Base-by-base conservation (phyloP, 2,113 vertebrate genomes). In the Athene cunicularia region DNA sequence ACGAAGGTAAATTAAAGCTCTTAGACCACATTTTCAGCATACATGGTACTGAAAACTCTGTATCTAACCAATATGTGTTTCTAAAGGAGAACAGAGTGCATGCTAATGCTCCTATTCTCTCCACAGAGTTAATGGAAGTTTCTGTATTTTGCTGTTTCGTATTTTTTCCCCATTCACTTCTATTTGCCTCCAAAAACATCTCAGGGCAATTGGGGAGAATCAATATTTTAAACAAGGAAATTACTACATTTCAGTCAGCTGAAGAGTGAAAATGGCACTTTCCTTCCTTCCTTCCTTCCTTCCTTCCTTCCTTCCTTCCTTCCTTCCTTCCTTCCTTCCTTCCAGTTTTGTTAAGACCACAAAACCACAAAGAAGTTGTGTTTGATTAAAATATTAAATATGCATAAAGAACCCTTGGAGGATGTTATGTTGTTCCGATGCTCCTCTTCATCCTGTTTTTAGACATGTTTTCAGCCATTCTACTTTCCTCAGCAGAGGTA, bases 1-100 rank as follows among this genome's bases (percentile, higher is more conserved):
- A 96, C 26, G 5, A 97, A 95, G 94, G 90, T 68, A 86, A 97
- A 97, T 96, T 96, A 95, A 96, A 96, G 94, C 97, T 96, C 91
- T 96, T 84, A 80, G 81, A 81, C 63, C 60, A 88, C 73, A 84
- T 96, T 98, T 97, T 80, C 73, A 88, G 71, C 90, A 86, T 94
- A 68, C 23, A 33, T 88, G 73, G 96, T 92, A 88, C 73, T 45
- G 59, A 97, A 80, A 76, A 77, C 49, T 84, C 73, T 64, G 27
- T 74, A 67, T 76, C 84, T 97, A 88, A 88, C 74, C 81, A 72
- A n/a, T 62, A 63, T 33, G 35, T 26, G 53, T 41, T 89, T 90
- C 84, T 87, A 80, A 64, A 86, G 80, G 49, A 24, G 13, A 80
- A 39, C 33, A 35, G 60, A 84, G 80, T 23, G 50, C 45, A 60